Percentiles rank a stretch among this genome's conserved stretches.
Evolutionary conservation across 1,140 invertebrate genomes (phyloP).

Genomic region (Diploscapter pachys): DNA sequence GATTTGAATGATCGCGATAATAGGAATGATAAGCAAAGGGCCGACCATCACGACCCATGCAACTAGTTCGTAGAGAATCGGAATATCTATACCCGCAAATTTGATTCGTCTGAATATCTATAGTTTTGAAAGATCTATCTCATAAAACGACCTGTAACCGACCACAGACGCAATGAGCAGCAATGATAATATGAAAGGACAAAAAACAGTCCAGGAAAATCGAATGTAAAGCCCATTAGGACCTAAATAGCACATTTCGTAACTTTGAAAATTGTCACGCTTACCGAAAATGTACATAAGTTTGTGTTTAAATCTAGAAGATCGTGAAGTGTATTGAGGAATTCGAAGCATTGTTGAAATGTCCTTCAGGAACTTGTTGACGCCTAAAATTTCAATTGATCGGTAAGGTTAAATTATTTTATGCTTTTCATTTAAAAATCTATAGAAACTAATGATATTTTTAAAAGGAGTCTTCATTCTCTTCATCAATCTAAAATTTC

Average conservation of each 20-base stretch:
- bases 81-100: slow-evolving; percentile 1
- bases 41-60: slow-evolving; percentile 1
- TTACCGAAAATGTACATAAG: no score
- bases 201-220: not conserved
- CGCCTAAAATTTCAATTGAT: not conserved
- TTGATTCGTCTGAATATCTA: not conserved
- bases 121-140: not conserved
- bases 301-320: not conserved
- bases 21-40: not conserved
- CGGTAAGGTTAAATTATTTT: no score
- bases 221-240: not conserved
- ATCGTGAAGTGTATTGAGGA: not conserved
- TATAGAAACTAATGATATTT: no score
- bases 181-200: not conserved
- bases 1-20: not conserved
- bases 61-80: not conserved
- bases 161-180: no score
- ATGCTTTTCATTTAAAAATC: no score
- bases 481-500: not conserved
- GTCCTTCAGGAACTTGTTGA: slow-evolving; percentile 2
- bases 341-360: slow-evolving; percentile 5
- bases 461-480: no score
- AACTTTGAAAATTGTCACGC: no score
- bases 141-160: no score
- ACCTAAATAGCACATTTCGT: not conserved